Evolutionary conservation across 1,140 invertebrate species (phyloP).

Genomic region (Campoletis sonorensis): DNA sequence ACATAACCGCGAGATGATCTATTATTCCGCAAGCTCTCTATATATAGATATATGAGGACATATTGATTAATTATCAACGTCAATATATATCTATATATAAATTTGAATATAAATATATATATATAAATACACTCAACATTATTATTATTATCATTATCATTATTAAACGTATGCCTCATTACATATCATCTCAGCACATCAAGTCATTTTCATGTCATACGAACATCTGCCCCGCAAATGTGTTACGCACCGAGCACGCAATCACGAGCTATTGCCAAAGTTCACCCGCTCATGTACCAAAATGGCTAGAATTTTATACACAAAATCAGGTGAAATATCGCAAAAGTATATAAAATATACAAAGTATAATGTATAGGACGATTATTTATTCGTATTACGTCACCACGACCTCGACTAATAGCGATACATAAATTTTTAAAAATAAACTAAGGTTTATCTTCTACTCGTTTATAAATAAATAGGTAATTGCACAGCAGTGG

Average conservation of each 20-base stretch:
- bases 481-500: neutral
- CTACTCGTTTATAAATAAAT: neutral
- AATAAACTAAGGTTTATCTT: neutral
- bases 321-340: neutral
- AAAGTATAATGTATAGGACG: neutral
- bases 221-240: neutral
- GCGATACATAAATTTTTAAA: neutral
- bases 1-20: neutral
- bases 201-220: constrained; percentile 5
- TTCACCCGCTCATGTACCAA: neutral
- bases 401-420: neutral
- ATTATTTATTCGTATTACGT: neutral
- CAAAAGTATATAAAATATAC: neutral
- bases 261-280: constrained; percentile 1
- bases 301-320: neutral
- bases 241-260: constrained; percentile 26
- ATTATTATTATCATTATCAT: too few species aligned
- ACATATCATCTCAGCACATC: constrained; percentile 31
- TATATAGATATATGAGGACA: neutral
- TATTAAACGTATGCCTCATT: constrained; percentile 5
- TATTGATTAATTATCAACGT: neutral
- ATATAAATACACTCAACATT: neutral
- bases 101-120: neutral
- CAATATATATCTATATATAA: constrained; percentile 2
- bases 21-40: neutral